These are phyloP conservation scores for Syritta pipiens DNA, from an alignment of 2,888 invertebrate species.

Conservation along the genomic window DNA sequence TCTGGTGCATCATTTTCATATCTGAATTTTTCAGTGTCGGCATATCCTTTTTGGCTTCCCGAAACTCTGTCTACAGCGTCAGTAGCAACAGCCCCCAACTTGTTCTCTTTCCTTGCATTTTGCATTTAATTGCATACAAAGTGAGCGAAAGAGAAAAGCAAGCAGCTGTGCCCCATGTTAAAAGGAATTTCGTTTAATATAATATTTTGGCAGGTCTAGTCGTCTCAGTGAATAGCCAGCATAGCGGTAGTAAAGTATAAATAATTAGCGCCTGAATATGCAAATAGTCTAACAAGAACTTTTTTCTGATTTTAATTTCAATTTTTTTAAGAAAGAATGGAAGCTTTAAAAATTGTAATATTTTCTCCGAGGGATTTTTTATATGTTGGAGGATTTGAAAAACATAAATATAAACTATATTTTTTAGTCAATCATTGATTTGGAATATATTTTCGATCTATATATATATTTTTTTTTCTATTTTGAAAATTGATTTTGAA, in stretches of 20 bases:
- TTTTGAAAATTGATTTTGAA: too few species aligned
- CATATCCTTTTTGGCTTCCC: not conserved
- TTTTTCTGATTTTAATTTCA: not conserved
- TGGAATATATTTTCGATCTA: too few species aligned
- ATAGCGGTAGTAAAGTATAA: constrained; percentile 15
- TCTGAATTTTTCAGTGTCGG: not conserved
- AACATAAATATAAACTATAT: too few species aligned
- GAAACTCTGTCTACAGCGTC: too few species aligned
- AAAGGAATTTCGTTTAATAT: constrained; percentile 19
- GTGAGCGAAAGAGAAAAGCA: not conserved
- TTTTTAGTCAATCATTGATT: too few species aligned
- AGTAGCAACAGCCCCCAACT: not conserved
- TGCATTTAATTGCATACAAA: constrained; percentile 23
- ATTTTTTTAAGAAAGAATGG: not conserved
- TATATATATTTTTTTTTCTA: too few species aligned
- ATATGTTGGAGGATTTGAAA: too few species aligned
- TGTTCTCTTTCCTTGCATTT: constrained; percentile 14
- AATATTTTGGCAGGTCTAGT: constrained; percentile 24
- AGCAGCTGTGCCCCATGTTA: not conserved
- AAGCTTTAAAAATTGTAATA: not conserved
- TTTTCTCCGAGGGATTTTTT: too few species aligned
- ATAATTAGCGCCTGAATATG: constrained; percentile 27
- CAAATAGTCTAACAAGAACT: constrained; percentile 1
- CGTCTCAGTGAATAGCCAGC: too few species aligned
- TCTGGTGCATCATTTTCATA: not conserved